Evolutionary conservation across 2,113 vertebrate species (phyloP).

Genomic region (Orthonyx spaldingii): DNA sequence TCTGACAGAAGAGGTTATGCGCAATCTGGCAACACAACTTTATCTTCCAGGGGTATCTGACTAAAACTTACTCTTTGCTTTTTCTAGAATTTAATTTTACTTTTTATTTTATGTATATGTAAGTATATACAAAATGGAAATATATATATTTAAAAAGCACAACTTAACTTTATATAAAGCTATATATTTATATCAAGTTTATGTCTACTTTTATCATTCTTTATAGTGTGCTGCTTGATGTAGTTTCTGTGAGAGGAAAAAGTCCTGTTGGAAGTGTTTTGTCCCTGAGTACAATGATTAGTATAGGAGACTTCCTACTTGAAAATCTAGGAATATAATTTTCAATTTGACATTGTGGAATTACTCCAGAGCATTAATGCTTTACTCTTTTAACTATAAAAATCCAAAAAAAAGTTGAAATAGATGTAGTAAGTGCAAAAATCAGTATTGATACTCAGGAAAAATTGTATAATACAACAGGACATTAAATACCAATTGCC

Average conservation of each 20-base stretch:
- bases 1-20: slow-evolving; percentile 87
- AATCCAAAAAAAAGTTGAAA: not conserved
- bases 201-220: not conserved
- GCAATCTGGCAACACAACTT: slow-evolving; percentile 84
- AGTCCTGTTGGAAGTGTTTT: not conserved
- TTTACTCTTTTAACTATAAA: not conserved
- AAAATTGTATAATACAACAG: not conserved
- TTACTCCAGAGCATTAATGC: not conserved
- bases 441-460: not conserved
- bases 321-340: not conserved
- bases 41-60: slow-evolving; percentile 84
- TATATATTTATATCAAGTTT: not conserved
- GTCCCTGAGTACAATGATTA: not conserved
- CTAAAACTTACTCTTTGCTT: not conserved
- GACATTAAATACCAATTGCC: not conserved
- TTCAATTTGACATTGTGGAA: not conserved
- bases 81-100: not conserved
- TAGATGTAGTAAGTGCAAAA: not conserved
- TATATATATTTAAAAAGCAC: accelerated
- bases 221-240: not conserved
- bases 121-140: not conserved
- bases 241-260: not conserved
- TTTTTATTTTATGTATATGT: not conserved
- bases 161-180: not conserved
- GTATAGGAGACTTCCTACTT: not conserved